These are phyloP conservation scores for Leptobrachium ailaonicum DNA, from an alignment of 2,113 vertebrate species.

Conservation along the genomic window DNA sequence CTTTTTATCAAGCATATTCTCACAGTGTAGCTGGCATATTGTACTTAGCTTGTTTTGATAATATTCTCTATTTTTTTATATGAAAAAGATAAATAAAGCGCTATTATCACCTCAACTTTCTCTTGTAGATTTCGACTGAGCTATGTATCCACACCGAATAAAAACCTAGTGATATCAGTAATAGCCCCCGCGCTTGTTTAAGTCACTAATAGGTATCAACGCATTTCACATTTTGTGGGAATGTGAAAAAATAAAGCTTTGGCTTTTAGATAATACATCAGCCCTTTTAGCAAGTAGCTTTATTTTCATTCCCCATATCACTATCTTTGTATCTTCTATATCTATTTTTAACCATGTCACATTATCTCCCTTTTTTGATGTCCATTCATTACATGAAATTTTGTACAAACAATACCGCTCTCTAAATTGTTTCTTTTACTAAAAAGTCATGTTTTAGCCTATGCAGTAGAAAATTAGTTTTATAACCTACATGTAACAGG, in stretches of 20 bases:
- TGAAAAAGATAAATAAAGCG: no score
- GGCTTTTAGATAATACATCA: background rate
- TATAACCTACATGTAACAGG: background rate
- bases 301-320: conserved; percentile 19
- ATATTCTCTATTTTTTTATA: no score
- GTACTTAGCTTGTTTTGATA: no score
- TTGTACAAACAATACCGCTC: conserved; percentile 7
- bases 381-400: conserved; percentile 15
- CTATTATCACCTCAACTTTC: no score
- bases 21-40: no score
- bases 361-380: background rate
- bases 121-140: background rate
- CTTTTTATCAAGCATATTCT: no score
- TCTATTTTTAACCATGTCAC: conserved; percentile 1
- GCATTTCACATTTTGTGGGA: conserved; percentile 28
- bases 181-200: conserved; percentile 11
- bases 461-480: background rate
- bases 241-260: background rate
- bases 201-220: conserved; percentile 30
- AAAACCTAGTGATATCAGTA: conserved; percentile 21
- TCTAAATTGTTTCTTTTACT: no score
- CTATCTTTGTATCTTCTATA: no score
- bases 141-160: conserved; percentile 24
- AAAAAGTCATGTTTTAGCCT: background rate
- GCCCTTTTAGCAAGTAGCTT: background rate